Percentiles rank a stretch among this genome's conserved stretches.
Conservation (phyloP, 2,888 invertebrate genomes). For the Drosophila prolongata region DNA sequence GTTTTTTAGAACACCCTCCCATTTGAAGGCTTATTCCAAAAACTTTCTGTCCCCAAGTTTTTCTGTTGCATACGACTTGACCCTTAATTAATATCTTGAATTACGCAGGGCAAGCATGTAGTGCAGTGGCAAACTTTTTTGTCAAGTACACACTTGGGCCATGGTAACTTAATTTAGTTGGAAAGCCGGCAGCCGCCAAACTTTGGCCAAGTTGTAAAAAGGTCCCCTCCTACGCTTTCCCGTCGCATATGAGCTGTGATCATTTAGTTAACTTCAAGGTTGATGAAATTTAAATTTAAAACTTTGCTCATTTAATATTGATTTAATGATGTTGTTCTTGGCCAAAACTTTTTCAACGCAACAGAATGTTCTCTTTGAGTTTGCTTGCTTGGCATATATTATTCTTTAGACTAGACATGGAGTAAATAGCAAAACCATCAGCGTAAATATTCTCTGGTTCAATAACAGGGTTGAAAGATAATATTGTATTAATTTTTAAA, state of each 20-base stretch:
- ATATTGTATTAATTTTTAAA: slow-evolving; percentile 4
- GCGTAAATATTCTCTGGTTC: slow-evolving; percentile 1
- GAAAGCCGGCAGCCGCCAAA: slow-evolving; percentile 22
- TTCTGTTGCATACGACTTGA: slow-evolving; percentile 25
- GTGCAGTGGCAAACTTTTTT: slow-evolving; percentile 39
- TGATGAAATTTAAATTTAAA: slow-evolving; percentile 75
- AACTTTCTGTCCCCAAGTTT: slow-evolving; percentile 7
- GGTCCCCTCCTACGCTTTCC: neutral
- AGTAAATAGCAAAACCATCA: slow-evolving; percentile 31
- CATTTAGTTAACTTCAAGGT: slow-evolving; percentile 47
- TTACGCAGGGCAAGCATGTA: slow-evolving; percentile 45
- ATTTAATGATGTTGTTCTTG: slow-evolving; percentile 47
- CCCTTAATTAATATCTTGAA: slow-evolving; percentile 59
- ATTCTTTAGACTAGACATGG: slow-evolving; percentile 38
- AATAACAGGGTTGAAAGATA: neutral
- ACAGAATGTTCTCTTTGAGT: slow-evolving; percentile 19
- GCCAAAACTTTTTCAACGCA: slow-evolving; percentile 25
- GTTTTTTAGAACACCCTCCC: too few relatives aligned
- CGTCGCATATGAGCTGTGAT: slow-evolving; percentile 36
- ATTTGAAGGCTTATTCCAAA: neutral
- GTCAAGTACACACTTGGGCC: slow-evolving; percentile 45
- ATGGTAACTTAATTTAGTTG: slow-evolving; percentile 50
- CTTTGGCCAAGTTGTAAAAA: slow-evolving; percentile 30
- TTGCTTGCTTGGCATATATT: slow-evolving; percentile 35
- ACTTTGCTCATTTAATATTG: slow-evolving; percentile 64